These are phyloP conservation scores for Heterodera carotae DNA, from an alignment of 1,140 invertebrate species.

Conservation along the genomic window DNA sequence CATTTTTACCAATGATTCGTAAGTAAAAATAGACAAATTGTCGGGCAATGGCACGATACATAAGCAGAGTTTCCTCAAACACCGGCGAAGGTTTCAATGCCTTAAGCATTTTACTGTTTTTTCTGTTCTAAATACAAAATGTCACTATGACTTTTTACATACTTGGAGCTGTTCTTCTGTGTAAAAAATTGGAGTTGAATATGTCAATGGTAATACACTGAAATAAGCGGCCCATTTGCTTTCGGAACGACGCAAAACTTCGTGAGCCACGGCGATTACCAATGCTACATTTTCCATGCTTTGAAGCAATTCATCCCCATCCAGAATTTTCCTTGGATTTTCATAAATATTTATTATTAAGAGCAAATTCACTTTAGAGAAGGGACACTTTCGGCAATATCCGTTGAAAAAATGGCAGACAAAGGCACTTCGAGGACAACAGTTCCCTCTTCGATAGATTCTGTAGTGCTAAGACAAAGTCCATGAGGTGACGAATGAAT, in stretches of 20 bases:
- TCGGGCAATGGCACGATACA: slow-evolving; percentile 49
- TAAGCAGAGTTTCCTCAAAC: slow-evolving; percentile 46
- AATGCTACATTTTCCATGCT: slow-evolving; percentile 44
- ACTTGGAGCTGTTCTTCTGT: slow-evolving; percentile 40
- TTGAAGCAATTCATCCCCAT: slow-evolving; percentile 36
- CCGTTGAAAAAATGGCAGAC: slow-evolving; percentile 36
- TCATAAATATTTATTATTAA: not conserved
- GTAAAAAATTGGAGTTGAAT: slow-evolving; percentile 47
- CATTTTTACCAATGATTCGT: slow-evolving; percentile 37
- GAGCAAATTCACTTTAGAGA: slow-evolving; percentile 27
- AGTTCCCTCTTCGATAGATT: slow-evolving; percentile 27
- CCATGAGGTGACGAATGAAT: slow-evolving; percentile 26
- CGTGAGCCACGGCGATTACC: slow-evolving; percentile 42
- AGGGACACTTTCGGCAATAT: slow-evolving; percentile 23
- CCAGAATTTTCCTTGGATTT: slow-evolving; percentile 40
- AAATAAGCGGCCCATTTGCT: slow-evolving; percentile 39
- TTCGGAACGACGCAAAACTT: slow-evolving; percentile 32
- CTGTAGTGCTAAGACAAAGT: slow-evolving; percentile 29
- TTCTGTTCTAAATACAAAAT: not conserved
- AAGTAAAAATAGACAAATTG: slow-evolving; percentile 51
- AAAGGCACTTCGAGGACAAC: slow-evolving; percentile 34
- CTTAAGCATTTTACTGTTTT: slow-evolving; percentile 30
- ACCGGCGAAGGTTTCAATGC: slow-evolving; percentile 50
- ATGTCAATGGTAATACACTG: slow-evolving; percentile 29
- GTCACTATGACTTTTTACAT: not conserved